phyloP scores from a whole-genome alignment of 2,797 vertebrate genomes.

The Mionectes olivaceus region DNA sequence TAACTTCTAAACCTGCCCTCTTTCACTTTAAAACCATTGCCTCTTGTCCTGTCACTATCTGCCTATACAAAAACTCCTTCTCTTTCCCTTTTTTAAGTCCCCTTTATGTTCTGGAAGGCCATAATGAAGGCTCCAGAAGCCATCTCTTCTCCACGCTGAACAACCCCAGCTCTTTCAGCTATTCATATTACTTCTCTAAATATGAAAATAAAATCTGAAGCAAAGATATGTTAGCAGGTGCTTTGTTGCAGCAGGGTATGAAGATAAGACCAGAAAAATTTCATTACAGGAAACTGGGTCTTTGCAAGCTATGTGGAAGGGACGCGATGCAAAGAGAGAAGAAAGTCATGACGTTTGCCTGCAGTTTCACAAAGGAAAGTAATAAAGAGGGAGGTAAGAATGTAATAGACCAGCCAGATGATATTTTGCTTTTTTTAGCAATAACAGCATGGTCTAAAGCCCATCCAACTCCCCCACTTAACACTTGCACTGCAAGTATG shows the following conservation, averaged over 20 bases:
- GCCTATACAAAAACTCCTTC: neutral
- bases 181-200: neutral
- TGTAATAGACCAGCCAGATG: neutral
- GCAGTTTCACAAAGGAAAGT: neutral
- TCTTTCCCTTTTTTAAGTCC: neutral
- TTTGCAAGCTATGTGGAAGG: neutral
- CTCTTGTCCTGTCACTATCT: neutral
- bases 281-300: accelerated
- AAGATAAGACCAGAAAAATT: neutral
- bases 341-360: neutral
- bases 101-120: neutral
- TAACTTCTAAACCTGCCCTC: neutral
- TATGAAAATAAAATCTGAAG: neutral
- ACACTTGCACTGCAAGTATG: neutral
- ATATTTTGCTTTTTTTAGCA: neutral
- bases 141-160: neutral
- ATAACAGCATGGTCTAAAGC: neutral
- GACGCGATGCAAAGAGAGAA: accelerated
- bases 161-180: neutral
- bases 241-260: neutral
- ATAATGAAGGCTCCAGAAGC: neutral
- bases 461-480: neutral
- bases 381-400: neutral
- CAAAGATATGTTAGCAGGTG: neutral
- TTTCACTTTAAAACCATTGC: neutral